Evolutionary conservation across 2,888 invertebrate species (phyloP), one percentile per base, ranked within the genome.

Genomic region (Dasypolia templi): DNA sequence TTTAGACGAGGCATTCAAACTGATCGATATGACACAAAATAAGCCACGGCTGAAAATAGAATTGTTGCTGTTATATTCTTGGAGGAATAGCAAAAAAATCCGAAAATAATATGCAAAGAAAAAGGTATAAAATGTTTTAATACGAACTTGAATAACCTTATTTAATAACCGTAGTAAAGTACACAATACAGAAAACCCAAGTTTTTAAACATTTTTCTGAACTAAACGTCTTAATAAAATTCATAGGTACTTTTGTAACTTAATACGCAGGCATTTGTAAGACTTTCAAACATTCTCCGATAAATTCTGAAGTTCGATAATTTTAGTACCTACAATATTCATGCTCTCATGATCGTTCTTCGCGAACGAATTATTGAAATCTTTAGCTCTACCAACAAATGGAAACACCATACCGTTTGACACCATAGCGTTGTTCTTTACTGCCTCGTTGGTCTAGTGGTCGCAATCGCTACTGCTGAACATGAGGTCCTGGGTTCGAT

Each of bases 231-330:
- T 22, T 19, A 65, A 77, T 72, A 51, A 59, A 63, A 56, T 56
- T 61, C 32, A 53, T 49, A 22, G 35, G 2, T 65, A 39, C 39
- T 77, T 72, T 39, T 9, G 72, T 70, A 79, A 79, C 66, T 72
- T 44, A 71, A 82, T 58, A 82, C 56, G 19, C 44, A 62, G 42
- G 55, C 58, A 72, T 82, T 82, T 72, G 26, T 82, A 72, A 58
- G 75, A 72, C 72, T 82, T 79, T 63, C 53, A 32, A 82, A 82
- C 46, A 82, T 72, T 79, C 35, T 26, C 29, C 39, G 19, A 65
- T 65, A 75, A n/a, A 64, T 72, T 79, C 29, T 59, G 75, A 75
- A 29, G 79, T 75, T 75, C 42, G 66, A 79, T 79, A 61, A 59
- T 55, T 73, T 72, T 79, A 58, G 19, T 58, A 58, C 22, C 17